Conservation (phyloP, 2,888 invertebrate genomes). For the Subacronicta megacephala region DNA sequence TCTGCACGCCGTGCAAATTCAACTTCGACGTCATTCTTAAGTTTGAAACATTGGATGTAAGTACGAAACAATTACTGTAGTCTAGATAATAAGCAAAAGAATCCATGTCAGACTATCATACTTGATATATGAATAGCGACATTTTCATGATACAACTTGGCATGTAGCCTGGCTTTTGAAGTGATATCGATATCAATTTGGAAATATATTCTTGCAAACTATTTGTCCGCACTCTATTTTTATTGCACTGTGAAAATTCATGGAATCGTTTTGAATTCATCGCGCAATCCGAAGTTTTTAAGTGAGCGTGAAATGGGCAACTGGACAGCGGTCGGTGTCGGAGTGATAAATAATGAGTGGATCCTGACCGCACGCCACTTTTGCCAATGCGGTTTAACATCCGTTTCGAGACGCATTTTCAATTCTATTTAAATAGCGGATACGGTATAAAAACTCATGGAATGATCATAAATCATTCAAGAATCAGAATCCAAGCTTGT, state of each 20-base stretch:
- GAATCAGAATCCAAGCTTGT: not conserved
- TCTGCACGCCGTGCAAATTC: conserved; percentile 96
- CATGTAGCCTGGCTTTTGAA: conserved; percentile 16
- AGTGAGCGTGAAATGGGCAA: conserved; percentile 36
- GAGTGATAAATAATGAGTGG: conserved; percentile 40
- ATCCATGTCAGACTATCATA: not conserved
- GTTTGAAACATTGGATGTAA: conserved; percentile 94
- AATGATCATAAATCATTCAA: not conserved
- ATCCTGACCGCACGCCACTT: conserved; percentile 30
- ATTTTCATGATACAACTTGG: conserved; percentile 12
- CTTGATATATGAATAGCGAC: too few species aligned
- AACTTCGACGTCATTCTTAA: conserved; percentile 94
- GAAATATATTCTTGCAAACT: conserved; percentile 8
- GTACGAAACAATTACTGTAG: conserved; percentile 46
- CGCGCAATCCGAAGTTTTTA: conserved; percentile 25
- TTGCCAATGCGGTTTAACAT: conserved; percentile 26
- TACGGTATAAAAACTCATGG: not conserved
- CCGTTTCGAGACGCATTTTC: conserved; percentile 18
- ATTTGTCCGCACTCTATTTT: conserved; percentile 13
- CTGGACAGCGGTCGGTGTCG: conserved; percentile 31
- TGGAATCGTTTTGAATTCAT: conserved; percentile 15
- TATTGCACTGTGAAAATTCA: conserved; percentile 11
- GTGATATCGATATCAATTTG: conserved; percentile 7
- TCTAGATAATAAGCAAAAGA: conserved; percentile 11
- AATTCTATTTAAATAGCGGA: conserved; percentile 24